These are phyloP conservation scores for Paraescarpia echinospica DNA, from an alignment of 1,140 invertebrate genomes.

Conservation along the genomic window DNA sequence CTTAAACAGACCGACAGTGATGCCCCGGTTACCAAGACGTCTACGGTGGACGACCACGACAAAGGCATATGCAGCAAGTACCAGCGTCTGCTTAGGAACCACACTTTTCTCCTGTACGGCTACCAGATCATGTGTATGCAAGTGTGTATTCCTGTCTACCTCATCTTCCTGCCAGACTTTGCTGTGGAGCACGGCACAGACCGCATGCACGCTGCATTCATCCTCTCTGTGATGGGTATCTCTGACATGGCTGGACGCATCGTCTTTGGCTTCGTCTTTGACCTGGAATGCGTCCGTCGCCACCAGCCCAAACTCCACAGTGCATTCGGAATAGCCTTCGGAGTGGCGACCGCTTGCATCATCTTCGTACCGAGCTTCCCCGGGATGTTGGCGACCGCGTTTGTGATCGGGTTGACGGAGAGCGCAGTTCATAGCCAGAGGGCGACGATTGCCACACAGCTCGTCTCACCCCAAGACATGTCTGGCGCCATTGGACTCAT, in stretches of 20 bases:
- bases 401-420: slow-evolving; percentile 1
- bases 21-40: background rate
- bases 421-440: slow-evolving; percentile 20
- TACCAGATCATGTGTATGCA: background rate
- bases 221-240: slow-evolving; percentile 14
- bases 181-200: background rate
- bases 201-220: background rate
- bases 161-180: slow-evolving; percentile 4
- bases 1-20: background rate
- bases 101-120: slow-evolving; percentile 1
- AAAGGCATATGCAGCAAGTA: background rate
- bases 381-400: background rate
- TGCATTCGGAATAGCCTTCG: background rate
- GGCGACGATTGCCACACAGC: slow-evolving; percentile 15
- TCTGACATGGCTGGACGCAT: slow-evolving; percentile 15
- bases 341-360: background rate
- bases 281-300: background rate
- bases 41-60: background rate
- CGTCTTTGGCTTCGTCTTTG: slow-evolving; percentile 22
- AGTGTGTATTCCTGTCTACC: background rate
- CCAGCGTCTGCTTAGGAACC: background rate
- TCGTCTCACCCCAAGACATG: slow-evolving; percentile 6
- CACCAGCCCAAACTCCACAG: background rate
- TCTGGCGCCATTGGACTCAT: slow-evolving; percentile 17
- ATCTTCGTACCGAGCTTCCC: background rate